Conservation (phyloP, 2,113 vertebrate genomes). For the Paradisaea rubra region DNA sequence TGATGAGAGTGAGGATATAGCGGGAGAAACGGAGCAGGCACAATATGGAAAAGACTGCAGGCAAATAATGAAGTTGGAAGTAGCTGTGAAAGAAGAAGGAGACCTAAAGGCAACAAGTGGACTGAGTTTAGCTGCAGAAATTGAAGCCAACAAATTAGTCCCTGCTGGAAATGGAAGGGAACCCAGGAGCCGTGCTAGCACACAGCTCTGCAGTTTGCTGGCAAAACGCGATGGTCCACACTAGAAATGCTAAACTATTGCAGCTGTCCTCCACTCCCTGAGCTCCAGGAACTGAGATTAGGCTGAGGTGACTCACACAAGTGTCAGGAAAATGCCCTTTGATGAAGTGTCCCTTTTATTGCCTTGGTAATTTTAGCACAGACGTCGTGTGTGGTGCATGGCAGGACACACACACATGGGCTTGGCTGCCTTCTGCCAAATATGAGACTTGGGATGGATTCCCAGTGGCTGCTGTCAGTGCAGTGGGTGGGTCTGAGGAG, state of each 20-base stretch:
- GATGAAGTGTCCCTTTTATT: not conserved
- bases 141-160: not conserved
- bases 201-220: not conserved
- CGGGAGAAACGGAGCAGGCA: not conserved
- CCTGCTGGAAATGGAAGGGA: not conserved
- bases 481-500: not conserved
- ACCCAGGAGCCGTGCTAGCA: not conserved
- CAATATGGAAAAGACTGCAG: not conserved
- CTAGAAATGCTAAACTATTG: not conserved
- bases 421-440: not conserved
- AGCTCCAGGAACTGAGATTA: not conserved
- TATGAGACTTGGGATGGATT: not conserved
- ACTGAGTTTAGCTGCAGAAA: not conserved
- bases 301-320: not conserved
- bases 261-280: not conserved
- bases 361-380: not conserved
- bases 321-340: not conserved
- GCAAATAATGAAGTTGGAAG: not conserved
- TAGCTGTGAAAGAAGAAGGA: not conserved
- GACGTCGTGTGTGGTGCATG: not conserved
- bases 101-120: not conserved
- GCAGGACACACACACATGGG: not conserved
- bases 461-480: not conserved
- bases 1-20: accelerated
- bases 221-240: accelerated